Percentiles rank a stretch among this genome's conserved stretches.
These are phyloP conservation scores for Cephalopholis sonnerati DNA, from an alignment of 2,113 vertebrate genomes.

Conservation along the genomic window DNA sequence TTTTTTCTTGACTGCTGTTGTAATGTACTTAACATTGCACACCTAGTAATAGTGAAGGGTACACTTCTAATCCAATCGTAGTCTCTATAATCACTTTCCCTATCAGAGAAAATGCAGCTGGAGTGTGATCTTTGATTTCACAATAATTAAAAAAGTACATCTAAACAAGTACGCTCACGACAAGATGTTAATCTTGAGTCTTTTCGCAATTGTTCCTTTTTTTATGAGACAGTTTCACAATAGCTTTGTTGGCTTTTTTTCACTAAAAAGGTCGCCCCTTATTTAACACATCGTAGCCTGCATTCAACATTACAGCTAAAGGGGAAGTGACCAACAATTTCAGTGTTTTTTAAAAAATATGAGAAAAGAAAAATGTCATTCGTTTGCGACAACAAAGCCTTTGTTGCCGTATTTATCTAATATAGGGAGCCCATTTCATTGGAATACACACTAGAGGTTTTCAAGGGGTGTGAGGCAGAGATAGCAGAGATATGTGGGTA, in stretches of 20 bases:
- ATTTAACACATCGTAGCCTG: slow-evolving; percentile 5
- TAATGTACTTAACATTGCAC: not conserved
- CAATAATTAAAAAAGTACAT: slow-evolving; percentile 19
- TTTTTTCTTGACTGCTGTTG: not conserved
- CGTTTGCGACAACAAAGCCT: not conserved
- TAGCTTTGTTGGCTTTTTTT: slow-evolving; percentile 5
- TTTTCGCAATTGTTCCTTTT: not conserved
- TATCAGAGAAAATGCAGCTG: not conserved
- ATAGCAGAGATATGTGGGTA: slow-evolving; percentile 46
- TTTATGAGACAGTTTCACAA: slow-evolving; percentile 40
- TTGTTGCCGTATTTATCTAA: not conserved
- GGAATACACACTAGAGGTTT: slow-evolving; percentile 42
- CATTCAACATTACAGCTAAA: not conserved
- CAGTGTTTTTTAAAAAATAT: no score
- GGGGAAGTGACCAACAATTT: no score
- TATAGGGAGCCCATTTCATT: not conserved
- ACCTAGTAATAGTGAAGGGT: not conserved
- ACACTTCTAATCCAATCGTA: not conserved
- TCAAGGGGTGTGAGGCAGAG: slow-evolving; percentile 8
- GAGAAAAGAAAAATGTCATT: not conserved
- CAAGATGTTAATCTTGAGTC: slow-evolving; percentile 8
- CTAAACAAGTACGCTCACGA: slow-evolving; percentile 67
- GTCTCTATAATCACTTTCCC: not conserved
- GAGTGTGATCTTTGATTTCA: slow-evolving; percentile 48
- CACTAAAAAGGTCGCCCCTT: slow-evolving; percentile 16